A percentile compares a stretch with the other conserved stretches of the same genome.
Evolutionary conservation across 2,113 vertebrate species (phyloP).

Genomic region (Aix galericulata): DNA sequence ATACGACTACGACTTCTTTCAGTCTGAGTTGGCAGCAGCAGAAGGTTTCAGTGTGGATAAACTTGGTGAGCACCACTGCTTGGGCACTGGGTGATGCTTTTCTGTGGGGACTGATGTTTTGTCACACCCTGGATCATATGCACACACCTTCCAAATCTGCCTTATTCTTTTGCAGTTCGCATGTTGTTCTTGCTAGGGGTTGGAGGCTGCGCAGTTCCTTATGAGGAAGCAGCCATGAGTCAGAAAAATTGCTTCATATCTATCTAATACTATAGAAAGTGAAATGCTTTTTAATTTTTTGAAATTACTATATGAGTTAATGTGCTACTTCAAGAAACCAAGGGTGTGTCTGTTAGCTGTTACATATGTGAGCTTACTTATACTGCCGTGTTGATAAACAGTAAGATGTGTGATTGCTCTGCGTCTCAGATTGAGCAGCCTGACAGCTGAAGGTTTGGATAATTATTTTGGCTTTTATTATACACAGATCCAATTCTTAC

Average conservation of each 20-base stretch:
- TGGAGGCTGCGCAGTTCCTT: not conserved
- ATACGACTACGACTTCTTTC: slow-evolving; percentile 90
- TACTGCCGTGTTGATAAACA: not conserved
- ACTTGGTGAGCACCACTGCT: slow-evolving; percentile 68
- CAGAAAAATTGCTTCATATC: not conserved
- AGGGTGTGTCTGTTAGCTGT: no score
- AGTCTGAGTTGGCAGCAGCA: slow-evolving; percentile 84
- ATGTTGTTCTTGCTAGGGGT: not conserved
- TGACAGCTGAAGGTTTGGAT: not conserved
- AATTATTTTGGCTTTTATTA: not conserved
- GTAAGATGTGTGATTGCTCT: not conserved
- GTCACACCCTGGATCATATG: not conserved
- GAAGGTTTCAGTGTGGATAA: slow-evolving; percentile 80
- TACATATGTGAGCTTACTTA: not conserved
- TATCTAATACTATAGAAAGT: not conserved
- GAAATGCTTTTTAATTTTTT: not conserved
- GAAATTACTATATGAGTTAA: not conserved
- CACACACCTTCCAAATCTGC: not conserved
- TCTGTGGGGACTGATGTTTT: not conserved
- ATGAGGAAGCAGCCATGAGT: not conserved
- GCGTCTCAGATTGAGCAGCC: not conserved
- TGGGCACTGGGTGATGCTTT: not conserved
- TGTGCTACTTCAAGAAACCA: not conserved
- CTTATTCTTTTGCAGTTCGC: not conserved
- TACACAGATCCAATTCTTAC: not conserved